A percentile compares a stretch with the other conserved stretches of the same genome.
These are phyloP conservation scores for Ptychadena robeensis DNA, from an alignment of 2,797 vertebrate genomes.

Conservation along the genomic window DNA sequence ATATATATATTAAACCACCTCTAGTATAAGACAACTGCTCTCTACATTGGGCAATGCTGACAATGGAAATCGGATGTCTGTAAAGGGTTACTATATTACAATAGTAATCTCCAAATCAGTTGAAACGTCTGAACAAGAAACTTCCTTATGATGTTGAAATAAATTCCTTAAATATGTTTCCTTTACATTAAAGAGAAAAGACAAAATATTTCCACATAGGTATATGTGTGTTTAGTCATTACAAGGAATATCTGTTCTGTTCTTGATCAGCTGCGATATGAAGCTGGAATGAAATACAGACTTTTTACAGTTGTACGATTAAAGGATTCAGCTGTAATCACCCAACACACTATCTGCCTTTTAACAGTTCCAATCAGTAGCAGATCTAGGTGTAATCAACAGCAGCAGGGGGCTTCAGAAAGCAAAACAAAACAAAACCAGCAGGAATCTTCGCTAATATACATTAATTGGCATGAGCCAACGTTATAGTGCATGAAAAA, in stretches of 20 bases:
- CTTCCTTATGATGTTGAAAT: neutral
- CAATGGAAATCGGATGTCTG: neutral
- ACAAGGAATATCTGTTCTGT: slow-evolving; percentile 14
- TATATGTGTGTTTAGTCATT: slow-evolving; percentile 11
- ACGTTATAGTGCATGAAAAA: slow-evolving; percentile 65
- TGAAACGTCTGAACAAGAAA: neutral
- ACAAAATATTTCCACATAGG: neutral
- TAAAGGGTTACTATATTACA: neutral
- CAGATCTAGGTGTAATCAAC: slow-evolving; percentile 87
- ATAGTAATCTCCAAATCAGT: neutral
- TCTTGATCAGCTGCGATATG: slow-evolving; percentile 19
- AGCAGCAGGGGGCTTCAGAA: slow-evolving; percentile 84
- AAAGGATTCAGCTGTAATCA: slow-evolving; percentile 78
- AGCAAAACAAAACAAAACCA: slow-evolving; percentile 88
- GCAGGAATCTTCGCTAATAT: slow-evolving; percentile 81
- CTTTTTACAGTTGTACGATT: slow-evolving; percentile 79
- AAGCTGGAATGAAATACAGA: slow-evolving; percentile 41
- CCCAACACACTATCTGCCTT: slow-evolving; percentile 77
- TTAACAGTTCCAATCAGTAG: slow-evolving; percentile 84
- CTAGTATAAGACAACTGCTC: neutral
- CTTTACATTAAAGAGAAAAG: neutral
- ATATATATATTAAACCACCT: too few relatives aligned
- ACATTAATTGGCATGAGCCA: slow-evolving; percentile 79
- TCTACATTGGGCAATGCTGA: too few relatives aligned
- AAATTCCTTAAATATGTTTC: neutral